phyloP scores from a whole-genome alignment of 2,113 vertebrate species.

The Pleuronectes platessa region DNA sequence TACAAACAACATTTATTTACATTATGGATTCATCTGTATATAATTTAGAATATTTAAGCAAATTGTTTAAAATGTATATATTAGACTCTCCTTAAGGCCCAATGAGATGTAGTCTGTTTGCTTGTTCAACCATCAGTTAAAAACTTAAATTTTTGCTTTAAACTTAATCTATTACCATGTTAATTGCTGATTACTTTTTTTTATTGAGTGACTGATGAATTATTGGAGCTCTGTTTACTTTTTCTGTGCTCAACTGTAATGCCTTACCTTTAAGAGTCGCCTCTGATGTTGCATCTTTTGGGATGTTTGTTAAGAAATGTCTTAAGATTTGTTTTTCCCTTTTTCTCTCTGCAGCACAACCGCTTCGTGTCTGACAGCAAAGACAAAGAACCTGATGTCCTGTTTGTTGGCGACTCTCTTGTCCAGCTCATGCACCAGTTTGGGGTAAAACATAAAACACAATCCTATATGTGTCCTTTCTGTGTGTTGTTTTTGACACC shows the following conservation, averaged over 20 bases:
- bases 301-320: not conserved
- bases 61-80: not conserved
- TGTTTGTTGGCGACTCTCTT: constrained; percentile 91
- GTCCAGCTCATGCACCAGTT: constrained; percentile 91
- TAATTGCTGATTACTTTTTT: not conserved
- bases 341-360: constrained; percentile 82
- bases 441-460: constrained; percentile 80
- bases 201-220: not conserved
- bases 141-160: not conserved
- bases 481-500: not conserved
- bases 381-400: constrained; percentile 90
- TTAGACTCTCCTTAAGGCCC: not conserved
- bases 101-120: not conserved
- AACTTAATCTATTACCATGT: not conserved
- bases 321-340: constrained; percentile 1
- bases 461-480: not conserved
- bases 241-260: not conserved
- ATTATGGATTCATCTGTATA: not conserved
- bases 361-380: constrained; percentile 90
- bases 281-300: not conserved
- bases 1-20: not conserved
- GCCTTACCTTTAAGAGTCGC: not conserved
- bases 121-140: not conserved
- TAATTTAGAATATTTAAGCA: not conserved
- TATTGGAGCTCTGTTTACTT: not conserved